A percentile compares a stretch with the other conserved stretches of the same genome.
phyloP scores from a whole-genome alignment of 1,140 invertebrate species.

The Lordiphosa mommai region DNA sequence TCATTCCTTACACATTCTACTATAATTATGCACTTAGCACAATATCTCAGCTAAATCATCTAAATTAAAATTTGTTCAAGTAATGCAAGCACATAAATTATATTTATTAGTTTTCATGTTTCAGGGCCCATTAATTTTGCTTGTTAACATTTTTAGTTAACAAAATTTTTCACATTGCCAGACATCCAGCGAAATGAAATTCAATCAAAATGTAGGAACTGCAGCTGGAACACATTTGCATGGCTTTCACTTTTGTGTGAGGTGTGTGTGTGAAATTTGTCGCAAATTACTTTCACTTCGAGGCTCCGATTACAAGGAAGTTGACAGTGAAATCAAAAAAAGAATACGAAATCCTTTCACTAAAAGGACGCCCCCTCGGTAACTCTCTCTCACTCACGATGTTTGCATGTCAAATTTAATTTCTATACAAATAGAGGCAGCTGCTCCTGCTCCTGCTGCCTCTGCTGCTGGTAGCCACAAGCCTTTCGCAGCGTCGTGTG shows the following conservation, averaged over 20 bases:
- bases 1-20: background rate
- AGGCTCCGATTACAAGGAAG: constrained; percentile 48
- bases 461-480: constrained; percentile 39
- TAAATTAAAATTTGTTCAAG: no score
- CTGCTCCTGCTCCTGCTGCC: constrained; percentile 22
- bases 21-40: constrained; percentile 21
- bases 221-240: constrained; percentile 68
- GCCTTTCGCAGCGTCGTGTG: constrained; percentile 44
- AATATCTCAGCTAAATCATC: no score
- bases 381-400: constrained; percentile 13
- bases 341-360: constrained; percentile 60
- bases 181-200: constrained; percentile 1
- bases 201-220: constrained; percentile 17
- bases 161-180: background rate
- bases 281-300: constrained; percentile 72
- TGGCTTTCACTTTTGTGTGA: constrained; percentile 61
- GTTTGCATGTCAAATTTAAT: constrained; percentile 77
- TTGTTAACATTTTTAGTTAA: no score
- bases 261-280: constrained; percentile 52
- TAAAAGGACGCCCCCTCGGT: constrained; percentile 8
- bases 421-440: constrained; percentile 71
- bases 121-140: background rate
- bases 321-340: constrained; percentile 28
- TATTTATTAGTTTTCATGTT: background rate
- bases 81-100: background rate